Percentiles rank a stretch among this genome's conserved stretches.
Conservation (phyloP, 2,797 vertebrate genomes). For the Lateolabrax maculatus region DNA sequence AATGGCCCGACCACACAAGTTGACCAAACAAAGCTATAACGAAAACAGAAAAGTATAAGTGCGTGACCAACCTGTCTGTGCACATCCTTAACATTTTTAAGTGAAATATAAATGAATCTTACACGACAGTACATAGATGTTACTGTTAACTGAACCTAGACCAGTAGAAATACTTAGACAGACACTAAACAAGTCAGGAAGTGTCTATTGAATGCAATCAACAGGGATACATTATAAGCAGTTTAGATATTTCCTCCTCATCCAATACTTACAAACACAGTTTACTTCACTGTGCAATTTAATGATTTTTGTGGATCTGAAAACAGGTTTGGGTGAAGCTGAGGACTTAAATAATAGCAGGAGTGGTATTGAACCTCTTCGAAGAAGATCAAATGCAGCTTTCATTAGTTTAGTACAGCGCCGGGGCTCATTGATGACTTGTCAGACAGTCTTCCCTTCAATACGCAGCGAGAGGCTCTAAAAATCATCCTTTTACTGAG, state of each 20-base stretch:
- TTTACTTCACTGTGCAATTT: constrained; percentile 84
- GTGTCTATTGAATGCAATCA: constrained; percentile 73
- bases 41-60: constrained; percentile 39
- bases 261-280: constrained; percentile 85
- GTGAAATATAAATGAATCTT: constrained; percentile 33
- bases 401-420: constrained; percentile 90
- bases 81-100: constrained; percentile 16
- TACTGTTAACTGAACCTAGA: constrained; percentile 45
- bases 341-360: constrained; percentile 88
- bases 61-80: constrained; percentile 18
- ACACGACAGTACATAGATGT: constrained; percentile 8
- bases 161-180: constrained; percentile 52
- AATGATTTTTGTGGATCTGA: constrained; percentile 85
- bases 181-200: constrained; percentile 69
- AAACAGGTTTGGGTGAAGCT: constrained; percentile 86
- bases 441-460: constrained; percentile 88
- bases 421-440: constrained; percentile 87
- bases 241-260: constrained; percentile 80
- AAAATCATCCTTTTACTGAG: constrained; percentile 87
- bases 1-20: constrained; percentile 57
- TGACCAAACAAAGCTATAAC: constrained; percentile 38
- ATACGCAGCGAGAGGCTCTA: constrained; percentile 86
- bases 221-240: constrained; percentile 81
- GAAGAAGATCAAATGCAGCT: constrained; percentile 88
- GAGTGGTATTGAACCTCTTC: constrained; percentile 87